Conservation (phyloP, 2,797 vertebrate genomes). For the Enoplosus armatus region DNA sequence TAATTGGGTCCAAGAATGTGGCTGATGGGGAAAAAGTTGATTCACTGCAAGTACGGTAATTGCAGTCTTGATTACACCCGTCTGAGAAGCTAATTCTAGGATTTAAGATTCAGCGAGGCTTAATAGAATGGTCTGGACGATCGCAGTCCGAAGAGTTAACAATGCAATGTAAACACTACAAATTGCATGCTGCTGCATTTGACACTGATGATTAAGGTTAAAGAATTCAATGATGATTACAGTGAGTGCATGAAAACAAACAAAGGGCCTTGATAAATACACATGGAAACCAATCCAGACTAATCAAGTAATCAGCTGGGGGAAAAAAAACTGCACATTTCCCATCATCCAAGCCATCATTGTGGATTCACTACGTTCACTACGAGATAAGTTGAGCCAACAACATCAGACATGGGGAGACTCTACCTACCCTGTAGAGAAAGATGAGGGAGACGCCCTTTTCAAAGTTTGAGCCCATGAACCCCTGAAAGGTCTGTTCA, state of each 20-base stretch:
- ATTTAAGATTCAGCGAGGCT: slow-evolving; percentile 59
- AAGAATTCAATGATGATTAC: slow-evolving; percentile 68
- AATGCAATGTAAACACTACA: slow-evolving; percentile 60
- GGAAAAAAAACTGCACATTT: slow-evolving; percentile 13
- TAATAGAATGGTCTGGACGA: slow-evolving; percentile 54
- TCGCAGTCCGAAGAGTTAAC: slow-evolving; percentile 49
- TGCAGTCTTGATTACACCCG: slow-evolving; percentile 77
- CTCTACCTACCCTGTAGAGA: slow-evolving; percentile 68
- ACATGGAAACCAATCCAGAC: slow-evolving; percentile 45
- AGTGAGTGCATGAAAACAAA: slow-evolving; percentile 63
- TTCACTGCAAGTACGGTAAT: slow-evolving; percentile 70
- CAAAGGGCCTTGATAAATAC: slow-evolving; percentile 60
- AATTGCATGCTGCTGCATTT: slow-evolving; percentile 55
- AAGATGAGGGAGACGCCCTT: slow-evolving; percentile 82
- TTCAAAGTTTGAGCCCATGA: slow-evolving; percentile 84
- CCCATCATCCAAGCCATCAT: slow-evolving; percentile 24
- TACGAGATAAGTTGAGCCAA: slow-evolving; percentile 37
- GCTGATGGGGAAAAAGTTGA: slow-evolving; percentile 70
- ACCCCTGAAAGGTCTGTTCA: slow-evolving; percentile 85
- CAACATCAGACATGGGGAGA: slow-evolving; percentile 40
- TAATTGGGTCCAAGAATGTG: slow-evolving; percentile 76
- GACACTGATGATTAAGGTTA: slow-evolving; percentile 74
- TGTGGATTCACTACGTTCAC: slow-evolving; percentile 24
- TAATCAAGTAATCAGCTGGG: slow-evolving; percentile 62
- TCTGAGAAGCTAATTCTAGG: slow-evolving; percentile 69